Evolutionary conservation across 2,113 vertebrate species (phyloP).

Genomic region (Agapornis roseicollis): DNA sequence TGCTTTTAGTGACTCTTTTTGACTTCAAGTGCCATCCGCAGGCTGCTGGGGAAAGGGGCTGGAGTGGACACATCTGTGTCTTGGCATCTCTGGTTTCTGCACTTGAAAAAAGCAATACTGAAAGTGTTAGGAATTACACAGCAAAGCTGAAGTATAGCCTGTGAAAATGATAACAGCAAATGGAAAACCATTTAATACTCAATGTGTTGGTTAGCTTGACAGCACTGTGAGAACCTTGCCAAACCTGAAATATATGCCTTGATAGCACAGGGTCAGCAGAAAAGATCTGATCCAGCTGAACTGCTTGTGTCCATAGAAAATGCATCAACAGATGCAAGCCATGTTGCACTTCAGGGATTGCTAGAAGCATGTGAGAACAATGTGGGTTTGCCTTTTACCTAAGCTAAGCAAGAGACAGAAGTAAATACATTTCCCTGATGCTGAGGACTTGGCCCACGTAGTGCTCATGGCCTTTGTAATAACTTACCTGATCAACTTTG

Average conservation of each 20-base stretch:
- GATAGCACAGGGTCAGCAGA: background rate
- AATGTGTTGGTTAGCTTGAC: background rate
- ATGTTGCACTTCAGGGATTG: background rate
- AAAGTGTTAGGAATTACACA: background rate
- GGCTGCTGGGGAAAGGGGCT: background rate
- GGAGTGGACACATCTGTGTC: rapidly evolving
- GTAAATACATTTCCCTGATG: background rate
- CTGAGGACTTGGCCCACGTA: background rate
- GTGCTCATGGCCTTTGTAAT: background rate
- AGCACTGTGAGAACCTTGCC: background rate
- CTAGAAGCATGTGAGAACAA: background rate
- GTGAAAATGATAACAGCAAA: slow-evolving; percentile 53
- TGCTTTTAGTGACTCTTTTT: background rate
- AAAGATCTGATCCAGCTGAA: background rate
- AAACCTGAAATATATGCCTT: background rate
- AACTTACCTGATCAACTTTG: background rate
- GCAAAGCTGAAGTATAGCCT: background rate
- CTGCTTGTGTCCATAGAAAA: background rate
- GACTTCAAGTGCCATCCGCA: background rate
- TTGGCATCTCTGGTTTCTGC: background rate
- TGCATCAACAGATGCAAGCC: background rate
- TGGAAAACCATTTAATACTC: background rate
- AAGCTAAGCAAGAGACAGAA: background rate
- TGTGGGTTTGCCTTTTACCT: background rate
- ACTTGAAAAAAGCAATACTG: background rate